Base-by-base conservation (phyloP, 1,140 invertebrate species). In the Gonioctena quinquepunctata region DNA sequence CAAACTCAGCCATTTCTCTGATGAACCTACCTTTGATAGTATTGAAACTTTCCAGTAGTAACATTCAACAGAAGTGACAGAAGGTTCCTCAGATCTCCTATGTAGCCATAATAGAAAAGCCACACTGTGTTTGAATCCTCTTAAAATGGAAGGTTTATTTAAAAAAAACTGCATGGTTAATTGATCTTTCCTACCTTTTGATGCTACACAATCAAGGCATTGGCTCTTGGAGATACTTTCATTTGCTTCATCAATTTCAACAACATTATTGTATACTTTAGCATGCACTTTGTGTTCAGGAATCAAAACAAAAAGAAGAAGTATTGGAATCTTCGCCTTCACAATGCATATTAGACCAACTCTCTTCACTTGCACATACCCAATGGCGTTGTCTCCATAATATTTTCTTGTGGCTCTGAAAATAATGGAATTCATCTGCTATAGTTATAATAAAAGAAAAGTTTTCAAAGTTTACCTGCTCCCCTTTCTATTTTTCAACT, bases 21-120 rank as follows among this genome's bases (percentile, higher is more conserved):
- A 11, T 5, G 8, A 19, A 22, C 54, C 54, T 3, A 56, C 18
- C 13, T 2, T 56, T 2, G 18, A 56, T 3, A 56, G 11, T 56
- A 3, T 22, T 3, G 54, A 56, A 3, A 19, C 22, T 63, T 76
- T 77, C 81, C 82, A 83, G 52, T 80, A 83, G 27, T n/a, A n/a
- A n/a, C 81, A 83, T 59, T 71, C 68, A 1, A 76, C 50, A 5
- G 62, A 64, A 57, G 81, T 82, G 11, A 69, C 68, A 26, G 81
- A 60, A 25, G 78, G 78, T 64, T 83, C 77, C 60, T 82, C 82
- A 54, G 28, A 73, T 33, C 80, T 54, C 56, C 81, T 68, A 75
- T 83, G 79, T 11, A 75, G 21, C 81, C 81, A 83, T 73, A 80
- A 80, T 3, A 84, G 64, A 68, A 83, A 77, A 19, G 79, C 81